Conservation (phyloP, 2,113 vertebrate species). For the Uropsilus gracilis region DNA sequence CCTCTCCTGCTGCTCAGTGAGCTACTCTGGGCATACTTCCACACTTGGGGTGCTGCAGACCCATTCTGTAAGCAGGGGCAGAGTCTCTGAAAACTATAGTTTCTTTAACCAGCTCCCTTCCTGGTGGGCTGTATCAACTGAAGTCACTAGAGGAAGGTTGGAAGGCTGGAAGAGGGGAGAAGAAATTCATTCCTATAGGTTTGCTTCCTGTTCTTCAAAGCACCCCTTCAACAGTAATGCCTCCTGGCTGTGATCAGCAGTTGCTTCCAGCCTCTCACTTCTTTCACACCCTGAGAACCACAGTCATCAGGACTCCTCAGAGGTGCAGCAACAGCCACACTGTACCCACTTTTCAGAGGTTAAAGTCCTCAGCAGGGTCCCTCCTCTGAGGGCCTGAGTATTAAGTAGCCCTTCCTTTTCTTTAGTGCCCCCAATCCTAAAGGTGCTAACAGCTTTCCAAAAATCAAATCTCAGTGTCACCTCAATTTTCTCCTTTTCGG, state of each 20-base stretch:
- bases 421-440: not conserved
- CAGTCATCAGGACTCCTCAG: not conserved
- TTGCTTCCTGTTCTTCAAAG: not conserved
- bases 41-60: not conserved
- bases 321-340: not conserved
- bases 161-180: not conserved
- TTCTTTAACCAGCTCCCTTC: not conserved
- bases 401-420: not conserved
- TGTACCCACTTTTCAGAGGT: not conserved
- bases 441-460: not conserved
- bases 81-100: not conserved
- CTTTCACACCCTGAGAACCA: not conserved
- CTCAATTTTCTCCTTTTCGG: not conserved
- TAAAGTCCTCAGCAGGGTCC: not conserved
- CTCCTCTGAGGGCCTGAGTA: conserved; percentile 5
- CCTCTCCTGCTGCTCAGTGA: not conserved
- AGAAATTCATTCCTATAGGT: not conserved
- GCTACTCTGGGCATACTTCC: not conserved
- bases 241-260: not conserved
- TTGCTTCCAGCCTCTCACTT: not conserved
- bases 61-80: not conserved
- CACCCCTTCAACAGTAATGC: not conserved
- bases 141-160: not conserved
- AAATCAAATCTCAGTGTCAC: not conserved
- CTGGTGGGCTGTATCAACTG: not conserved